A percentile compares a stretch with the other conserved stretches of the same genome.
Evolutionary conservation across 2,888 invertebrate species (phyloP).

Genomic region (Cylloceria caligata): DNA sequence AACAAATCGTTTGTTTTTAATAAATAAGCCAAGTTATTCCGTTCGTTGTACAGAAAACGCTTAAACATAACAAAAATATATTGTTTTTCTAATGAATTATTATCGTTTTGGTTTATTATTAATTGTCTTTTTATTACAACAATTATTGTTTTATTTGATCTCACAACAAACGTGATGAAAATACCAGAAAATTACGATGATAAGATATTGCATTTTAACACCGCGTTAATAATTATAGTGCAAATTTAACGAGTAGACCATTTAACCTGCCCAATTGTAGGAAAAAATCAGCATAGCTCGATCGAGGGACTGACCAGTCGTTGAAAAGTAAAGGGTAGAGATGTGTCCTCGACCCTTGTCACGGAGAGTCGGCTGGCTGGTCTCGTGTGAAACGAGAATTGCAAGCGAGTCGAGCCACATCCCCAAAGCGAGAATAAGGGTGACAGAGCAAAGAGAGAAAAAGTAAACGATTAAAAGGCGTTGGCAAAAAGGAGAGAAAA

Average conservation of each 20-base stretch:
- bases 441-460: slow-evolving; percentile 46
- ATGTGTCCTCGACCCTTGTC: slow-evolving; percentile 45
- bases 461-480: slow-evolving; percentile 61
- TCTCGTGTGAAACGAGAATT: slow-evolving; percentile 46
- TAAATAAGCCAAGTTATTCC: background rate
- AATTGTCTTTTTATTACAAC: too few relatives aligned
- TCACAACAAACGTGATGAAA: background rate
- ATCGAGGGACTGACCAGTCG: slow-evolving; percentile 23
- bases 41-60: background rate
- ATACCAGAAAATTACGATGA: background rate
- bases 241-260: background rate
- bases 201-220: background rate
- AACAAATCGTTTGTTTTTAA: background rate
- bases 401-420: slow-evolving; percentile 32
- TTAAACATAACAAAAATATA: background rate
- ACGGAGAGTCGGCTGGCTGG: slow-evolving; percentile 22
- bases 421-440: slow-evolving; percentile 29
- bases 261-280: background rate
- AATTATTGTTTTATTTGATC: too few relatives aligned
- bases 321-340: slow-evolving; percentile 47
- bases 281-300: slow-evolving; percentile 15
- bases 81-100: too few relatives aligned
- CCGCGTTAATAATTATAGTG: background rate
- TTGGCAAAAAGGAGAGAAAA: slow-evolving; percentile 46
- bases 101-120: too few relatives aligned